Conservation (phyloP, 2,797 vertebrate genomes). For the Leptodactylus fallax region DNA sequence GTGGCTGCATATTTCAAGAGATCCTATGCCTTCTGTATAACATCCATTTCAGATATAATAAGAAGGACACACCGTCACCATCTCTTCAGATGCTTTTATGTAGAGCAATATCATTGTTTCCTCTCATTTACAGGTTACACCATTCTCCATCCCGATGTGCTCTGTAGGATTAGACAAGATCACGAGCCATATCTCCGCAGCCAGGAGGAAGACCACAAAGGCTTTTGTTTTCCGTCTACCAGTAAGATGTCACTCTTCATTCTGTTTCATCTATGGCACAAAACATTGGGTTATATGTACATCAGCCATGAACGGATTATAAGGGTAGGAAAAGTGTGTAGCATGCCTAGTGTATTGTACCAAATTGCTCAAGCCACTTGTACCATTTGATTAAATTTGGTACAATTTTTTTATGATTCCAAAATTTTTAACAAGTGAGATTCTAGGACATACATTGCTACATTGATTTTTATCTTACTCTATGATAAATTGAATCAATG, state of each 20-base stretch:
- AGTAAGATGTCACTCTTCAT: slow-evolving; percentile 12
- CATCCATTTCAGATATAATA: too few species aligned
- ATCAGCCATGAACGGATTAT: background rate
- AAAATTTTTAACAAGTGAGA: too few species aligned
- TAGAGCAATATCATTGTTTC: background rate
- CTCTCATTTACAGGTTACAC: slow-evolving; percentile 32
- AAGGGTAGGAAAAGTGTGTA: background rate
- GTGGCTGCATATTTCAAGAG: too few species aligned
- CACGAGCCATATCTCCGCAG: slow-evolving; percentile 2
- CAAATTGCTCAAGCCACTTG: background rate
- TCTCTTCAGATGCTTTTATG: background rate
- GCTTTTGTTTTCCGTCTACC: slow-evolving; percentile 4
- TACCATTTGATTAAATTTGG: background rate
- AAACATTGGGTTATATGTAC: background rate
- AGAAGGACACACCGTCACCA: background rate
- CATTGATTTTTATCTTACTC: too few species aligned
- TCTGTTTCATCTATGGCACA: background rate
- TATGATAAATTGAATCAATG: too few species aligned
- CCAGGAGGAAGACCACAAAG: background rate
- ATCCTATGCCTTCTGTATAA: too few species aligned
- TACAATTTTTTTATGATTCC: too few species aligned
- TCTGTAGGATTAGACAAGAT: slow-evolving; percentile 40
- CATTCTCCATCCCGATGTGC: slow-evolving; percentile 43
- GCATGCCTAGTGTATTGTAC: background rate
- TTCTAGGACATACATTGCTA: too few species aligned